These are phyloP conservation scores for Leptatherina wallacei DNA, from an alignment of 2,797 vertebrate species.

Conservation along the genomic window DNA sequence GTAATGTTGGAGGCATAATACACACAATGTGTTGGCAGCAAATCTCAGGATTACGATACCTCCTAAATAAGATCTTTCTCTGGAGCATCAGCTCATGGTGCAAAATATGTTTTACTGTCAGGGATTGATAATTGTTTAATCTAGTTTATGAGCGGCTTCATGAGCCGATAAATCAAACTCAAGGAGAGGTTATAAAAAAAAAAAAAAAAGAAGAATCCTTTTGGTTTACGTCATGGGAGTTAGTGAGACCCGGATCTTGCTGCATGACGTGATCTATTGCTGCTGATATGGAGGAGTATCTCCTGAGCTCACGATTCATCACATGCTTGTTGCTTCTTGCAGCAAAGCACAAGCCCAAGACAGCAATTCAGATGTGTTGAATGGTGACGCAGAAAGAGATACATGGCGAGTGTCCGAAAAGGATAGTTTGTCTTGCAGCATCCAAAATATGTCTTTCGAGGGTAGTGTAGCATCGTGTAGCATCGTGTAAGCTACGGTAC, in stretches of 20 bases:
- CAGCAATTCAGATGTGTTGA: slow-evolving; percentile 39
- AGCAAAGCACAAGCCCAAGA: slow-evolving; percentile 29
- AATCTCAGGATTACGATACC: slow-evolving; percentile 21
- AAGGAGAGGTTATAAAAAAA: slow-evolving; percentile 8
- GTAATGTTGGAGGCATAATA: slow-evolving; percentile 56
- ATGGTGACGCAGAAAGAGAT: slow-evolving; percentile 31
- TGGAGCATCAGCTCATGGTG: slow-evolving; percentile 23
- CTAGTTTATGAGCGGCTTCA: slow-evolving; percentile 1
- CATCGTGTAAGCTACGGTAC: not conserved
- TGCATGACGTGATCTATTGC: slow-evolving; percentile 44
- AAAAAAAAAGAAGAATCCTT: slow-evolving; percentile 27
- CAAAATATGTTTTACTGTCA: slow-evolving; percentile 21
- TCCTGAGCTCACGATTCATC: slow-evolving; percentile 41
- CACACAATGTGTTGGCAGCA: slow-evolving; percentile 39
- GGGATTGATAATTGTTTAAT: slow-evolving; percentile 20
- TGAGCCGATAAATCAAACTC: slow-evolving; percentile 5
- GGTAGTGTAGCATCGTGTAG: not conserved
- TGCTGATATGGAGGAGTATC: slow-evolving; percentile 31
- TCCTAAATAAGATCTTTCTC: slow-evolving; percentile 31
- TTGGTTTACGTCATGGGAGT: slow-evolving; percentile 21
- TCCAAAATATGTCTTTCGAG: not conserved
- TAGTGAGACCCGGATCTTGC: slow-evolving; percentile 11
- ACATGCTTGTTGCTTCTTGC: slow-evolving; percentile 43
- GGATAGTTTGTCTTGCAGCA: not conserved
- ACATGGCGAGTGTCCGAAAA: not conserved